phyloP scores from a whole-genome alignment of 2,113 vertebrate species.

The Bucco capensis region DNA sequence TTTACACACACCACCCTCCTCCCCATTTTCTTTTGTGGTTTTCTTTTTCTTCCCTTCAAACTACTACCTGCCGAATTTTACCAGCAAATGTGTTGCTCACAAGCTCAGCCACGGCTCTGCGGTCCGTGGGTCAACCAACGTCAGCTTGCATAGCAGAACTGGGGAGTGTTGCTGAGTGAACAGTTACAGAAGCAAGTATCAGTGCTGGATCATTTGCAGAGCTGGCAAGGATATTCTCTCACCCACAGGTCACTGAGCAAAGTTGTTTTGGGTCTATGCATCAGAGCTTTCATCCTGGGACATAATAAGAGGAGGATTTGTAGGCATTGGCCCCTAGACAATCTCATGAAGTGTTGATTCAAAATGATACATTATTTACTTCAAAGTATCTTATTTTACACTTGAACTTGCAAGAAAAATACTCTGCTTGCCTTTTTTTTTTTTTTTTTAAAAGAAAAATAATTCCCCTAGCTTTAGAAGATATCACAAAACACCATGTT shows the following conservation, averaged over 20 bases:
- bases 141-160: neutral
- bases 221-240: conserved; percentile 15
- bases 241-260: conserved; percentile 33
- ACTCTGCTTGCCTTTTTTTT: neutral
- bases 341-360: neutral
- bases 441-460: too few relatives aligned
- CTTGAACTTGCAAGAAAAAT: neutral
- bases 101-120: neutral
- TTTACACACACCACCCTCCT: neutral
- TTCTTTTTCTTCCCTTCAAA: neutral
- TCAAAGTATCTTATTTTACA: neutral
- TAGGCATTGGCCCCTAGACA: neutral
- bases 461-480: neutral
- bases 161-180: conserved; percentile 8
- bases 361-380: neutral
- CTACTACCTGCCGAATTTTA: conserved; percentile 19
- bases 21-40: neutral
- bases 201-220: conserved; percentile 49
- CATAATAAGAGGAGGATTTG: neutral
- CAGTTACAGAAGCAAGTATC: neutral
- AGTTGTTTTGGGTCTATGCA: conserved; percentile 43
- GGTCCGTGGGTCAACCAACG: neutral
- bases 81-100: neutral
- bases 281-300: conserved; percentile 7
- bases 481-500: neutral